Percentiles rank a stretch among this genome's conserved stretches.
Conservation (phyloP, 2,113 vertebrate species). For the Hyperoodon ampullatus region DNA sequence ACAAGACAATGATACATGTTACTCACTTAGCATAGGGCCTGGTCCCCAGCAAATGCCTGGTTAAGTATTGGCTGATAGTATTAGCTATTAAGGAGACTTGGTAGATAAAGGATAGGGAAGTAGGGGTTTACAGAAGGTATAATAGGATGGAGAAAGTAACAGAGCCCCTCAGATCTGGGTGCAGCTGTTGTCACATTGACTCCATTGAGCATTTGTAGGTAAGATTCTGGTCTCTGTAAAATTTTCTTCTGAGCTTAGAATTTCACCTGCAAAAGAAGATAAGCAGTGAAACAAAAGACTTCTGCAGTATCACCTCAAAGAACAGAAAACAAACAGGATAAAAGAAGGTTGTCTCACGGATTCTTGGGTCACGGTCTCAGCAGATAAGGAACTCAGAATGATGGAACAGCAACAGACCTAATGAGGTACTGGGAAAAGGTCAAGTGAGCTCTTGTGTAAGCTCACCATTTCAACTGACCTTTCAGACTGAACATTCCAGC, state of each 20-base stretch:
- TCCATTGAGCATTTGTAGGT: slow-evolving; percentile 71
- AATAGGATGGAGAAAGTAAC: slow-evolving; percentile 86
- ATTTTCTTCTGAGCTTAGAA: slow-evolving; percentile 85
- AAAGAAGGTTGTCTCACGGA: neutral
- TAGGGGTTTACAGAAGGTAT: slow-evolving; percentile 83
- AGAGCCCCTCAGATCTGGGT: slow-evolving; percentile 61
- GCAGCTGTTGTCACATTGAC: neutral
- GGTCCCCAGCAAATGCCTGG: neutral
- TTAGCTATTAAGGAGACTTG: neutral
- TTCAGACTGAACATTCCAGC: slow-evolving; percentile 22
- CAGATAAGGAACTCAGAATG: slow-evolving; percentile 28
- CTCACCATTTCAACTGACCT: slow-evolving; percentile 12
- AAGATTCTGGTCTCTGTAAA: slow-evolving; percentile 81
- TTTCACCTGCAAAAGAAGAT: slow-evolving; percentile 85
- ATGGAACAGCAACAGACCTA: neutral
- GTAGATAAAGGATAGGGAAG: neutral
- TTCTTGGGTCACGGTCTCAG: neutral
- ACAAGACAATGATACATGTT: neutral
- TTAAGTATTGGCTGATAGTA: neutral
- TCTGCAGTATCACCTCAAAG: slow-evolving; percentile 23
- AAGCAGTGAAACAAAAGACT: slow-evolving; percentile 12
- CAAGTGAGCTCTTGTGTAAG: slow-evolving; percentile 28
- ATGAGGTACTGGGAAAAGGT: slow-evolving; percentile 29
- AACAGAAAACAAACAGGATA: slow-evolving; percentile 16
- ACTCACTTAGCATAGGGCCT: neutral